phyloP scores from a whole-genome alignment of 2,888 invertebrate species.

The Clunio marinus region DNA sequence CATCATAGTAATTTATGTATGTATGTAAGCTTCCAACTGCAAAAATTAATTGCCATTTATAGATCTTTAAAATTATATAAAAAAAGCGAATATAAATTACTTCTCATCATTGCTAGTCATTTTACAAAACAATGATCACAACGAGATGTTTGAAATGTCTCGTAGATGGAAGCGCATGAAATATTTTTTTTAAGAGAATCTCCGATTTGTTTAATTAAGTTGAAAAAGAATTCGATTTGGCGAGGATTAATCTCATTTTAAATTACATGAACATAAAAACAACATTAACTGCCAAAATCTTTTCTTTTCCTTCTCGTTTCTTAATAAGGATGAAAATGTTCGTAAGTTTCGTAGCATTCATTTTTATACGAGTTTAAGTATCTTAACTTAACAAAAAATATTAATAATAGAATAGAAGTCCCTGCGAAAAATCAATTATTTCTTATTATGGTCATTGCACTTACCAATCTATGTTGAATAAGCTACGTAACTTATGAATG shows the following conservation, averaged over 20 bases:
- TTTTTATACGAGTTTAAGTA: too few relatives aligned
- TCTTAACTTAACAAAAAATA: too few relatives aligned
- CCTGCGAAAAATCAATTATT: too few relatives aligned
- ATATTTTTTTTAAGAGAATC: neutral
- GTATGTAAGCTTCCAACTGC: constrained; percentile 3
- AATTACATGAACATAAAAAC: neutral
- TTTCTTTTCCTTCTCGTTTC: too few relatives aligned
- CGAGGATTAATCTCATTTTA: neutral
- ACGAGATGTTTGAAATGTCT: neutral
- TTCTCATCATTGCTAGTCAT: constrained; percentile 34
- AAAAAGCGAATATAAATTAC: neutral
- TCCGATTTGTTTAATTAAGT: constrained; percentile 31
- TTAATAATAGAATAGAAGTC: too few relatives aligned
- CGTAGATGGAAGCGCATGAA: neutral
- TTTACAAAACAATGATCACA: constrained; percentile 28
- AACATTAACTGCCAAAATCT: neutral
- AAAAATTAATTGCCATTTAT: constrained; percentile 25
- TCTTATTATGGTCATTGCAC: too few relatives aligned
- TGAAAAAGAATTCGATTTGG: neutral
- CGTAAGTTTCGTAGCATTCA: too few relatives aligned
- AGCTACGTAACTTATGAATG: too few relatives aligned
- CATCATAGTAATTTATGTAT: too few relatives aligned
- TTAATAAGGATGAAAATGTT: too few relatives aligned
- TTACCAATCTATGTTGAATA: too few relatives aligned
- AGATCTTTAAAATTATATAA: constrained; percentile 16